A percentile compares a stretch with the other conserved stretches of the same genome.
phyloP scores from a whole-genome alignment of 2,888 invertebrate species.

The Alcis repandata region DNA sequence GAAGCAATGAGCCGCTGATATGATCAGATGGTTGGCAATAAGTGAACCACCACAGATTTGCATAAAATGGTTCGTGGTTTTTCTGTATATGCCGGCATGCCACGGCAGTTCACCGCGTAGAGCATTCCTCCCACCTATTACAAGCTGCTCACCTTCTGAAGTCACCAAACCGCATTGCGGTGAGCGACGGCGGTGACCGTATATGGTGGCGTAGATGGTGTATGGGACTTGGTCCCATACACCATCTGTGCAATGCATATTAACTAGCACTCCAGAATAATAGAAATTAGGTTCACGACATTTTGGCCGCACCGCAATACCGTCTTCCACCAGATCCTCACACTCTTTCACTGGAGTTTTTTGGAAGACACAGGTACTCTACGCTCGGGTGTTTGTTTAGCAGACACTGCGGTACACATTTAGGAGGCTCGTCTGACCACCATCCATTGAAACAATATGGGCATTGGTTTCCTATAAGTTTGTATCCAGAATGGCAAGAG shows the following conservation, averaged over 20 bases:
- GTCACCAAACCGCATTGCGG: neutral
- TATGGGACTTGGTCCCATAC: conserved; percentile 20
- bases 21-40: neutral
- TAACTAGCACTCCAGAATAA: conserved; percentile 20
- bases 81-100: conserved; percentile 6
- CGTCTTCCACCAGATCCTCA: conserved; percentile 15
- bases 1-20: neutral
- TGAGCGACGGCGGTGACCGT: too few species aligned
- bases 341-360: conserved; percentile 23
- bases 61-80: neutral
- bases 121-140: neutral
- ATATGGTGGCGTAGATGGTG: too few species aligned
- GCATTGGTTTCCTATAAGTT: conserved; percentile 18
- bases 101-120: conserved; percentile 4
- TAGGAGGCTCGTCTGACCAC: conserved; percentile 28
- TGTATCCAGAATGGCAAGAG: conserved; percentile 29
- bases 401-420: conserved; percentile 32
- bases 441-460: conserved; percentile 1
- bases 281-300: conserved; percentile 27
- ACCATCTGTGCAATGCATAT: conserved; percentile 30
- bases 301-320: conserved; percentile 20
- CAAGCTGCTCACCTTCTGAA: neutral
- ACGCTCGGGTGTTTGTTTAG: conserved; percentile 8
- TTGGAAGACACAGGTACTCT: conserved; percentile 28
- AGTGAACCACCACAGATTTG: conserved; percentile 12